These are phyloP conservation scores for Euplagia quadripunctaria DNA, from an alignment of 2,888 invertebrate species.

Conservation along the genomic window DNA sequence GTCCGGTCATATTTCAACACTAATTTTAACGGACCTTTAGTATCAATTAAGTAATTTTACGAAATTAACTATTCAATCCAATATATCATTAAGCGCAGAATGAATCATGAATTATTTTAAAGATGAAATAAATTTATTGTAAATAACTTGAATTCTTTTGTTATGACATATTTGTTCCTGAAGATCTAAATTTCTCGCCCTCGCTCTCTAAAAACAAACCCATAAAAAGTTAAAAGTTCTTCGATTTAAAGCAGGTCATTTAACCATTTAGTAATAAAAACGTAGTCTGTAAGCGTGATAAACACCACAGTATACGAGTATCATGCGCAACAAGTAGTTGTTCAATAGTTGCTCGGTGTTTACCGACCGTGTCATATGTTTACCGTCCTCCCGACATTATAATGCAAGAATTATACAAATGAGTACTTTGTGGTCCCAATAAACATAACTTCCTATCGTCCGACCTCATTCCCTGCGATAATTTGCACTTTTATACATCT, in stretches of 20 bases:
- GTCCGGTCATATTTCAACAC: no score
- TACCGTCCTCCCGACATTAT: constrained; percentile 35
- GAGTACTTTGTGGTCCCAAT: constrained; percentile 64
- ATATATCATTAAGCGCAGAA: no score
- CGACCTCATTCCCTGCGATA: constrained; percentile 61
- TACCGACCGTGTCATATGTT: constrained; percentile 29
- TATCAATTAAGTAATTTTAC: no score
- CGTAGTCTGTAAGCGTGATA: constrained; percentile 25
- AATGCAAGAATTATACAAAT: constrained; percentile 81
- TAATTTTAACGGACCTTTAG: no score
- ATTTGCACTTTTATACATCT: constrained; percentile 80
- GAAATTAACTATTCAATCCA: no score
- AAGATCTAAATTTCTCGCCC: neutral
- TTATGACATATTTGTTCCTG: no score
- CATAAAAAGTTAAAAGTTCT: neutral
- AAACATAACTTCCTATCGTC: constrained; percentile 63
- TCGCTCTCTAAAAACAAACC: neutral
- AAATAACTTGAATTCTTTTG: no score
- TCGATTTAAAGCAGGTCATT: neutral
- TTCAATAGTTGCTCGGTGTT: constrained; percentile 32
- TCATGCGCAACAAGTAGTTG: constrained; percentile 48
- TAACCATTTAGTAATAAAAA: constrained; percentile 12
- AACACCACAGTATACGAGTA: constrained; percentile 33
- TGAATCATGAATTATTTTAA: no score
- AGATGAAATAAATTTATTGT: no score